Percentiles rank a stretch among this genome's conserved stretches.
Evolutionary conservation across 2,113 vertebrate genomes (phyloP).

Genomic region (Gymnocephalus cernua): DNA sequence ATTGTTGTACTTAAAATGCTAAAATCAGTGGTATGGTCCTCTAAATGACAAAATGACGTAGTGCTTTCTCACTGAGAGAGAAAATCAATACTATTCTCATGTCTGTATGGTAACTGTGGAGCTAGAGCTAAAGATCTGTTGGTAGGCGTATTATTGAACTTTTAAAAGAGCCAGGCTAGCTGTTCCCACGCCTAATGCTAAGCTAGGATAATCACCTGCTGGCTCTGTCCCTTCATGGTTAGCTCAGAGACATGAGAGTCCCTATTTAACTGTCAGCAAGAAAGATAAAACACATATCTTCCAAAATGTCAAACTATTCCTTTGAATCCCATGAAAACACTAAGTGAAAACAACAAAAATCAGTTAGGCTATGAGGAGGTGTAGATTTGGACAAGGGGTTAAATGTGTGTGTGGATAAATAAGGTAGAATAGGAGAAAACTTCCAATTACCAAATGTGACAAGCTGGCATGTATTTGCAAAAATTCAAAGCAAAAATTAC

Average conservation of each 20-base stretch:
- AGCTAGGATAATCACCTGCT: background rate
- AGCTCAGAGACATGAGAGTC: background rate
- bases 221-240: background rate
- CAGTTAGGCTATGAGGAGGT: background rate
- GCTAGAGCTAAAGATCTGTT: background rate
- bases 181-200: background rate
- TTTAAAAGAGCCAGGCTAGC: background rate
- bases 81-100: background rate
- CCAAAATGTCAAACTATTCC: background rate
- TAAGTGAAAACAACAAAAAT: background rate
- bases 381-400: background rate
- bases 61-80: too few species aligned
- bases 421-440: background rate
- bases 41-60: background rate
- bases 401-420: background rate
- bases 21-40: background rate
- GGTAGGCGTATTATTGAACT: background rate
- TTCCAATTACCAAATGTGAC: background rate
- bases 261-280: background rate
- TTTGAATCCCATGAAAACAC: background rate
- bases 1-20: background rate
- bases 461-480: background rate
- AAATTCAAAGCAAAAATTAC: background rate
- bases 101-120: background rate
- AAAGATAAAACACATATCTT: background rate